A percentile compares a stretch with the other conserved stretches of the same genome.
Evolutionary conservation across 1,140 invertebrate genomes (phyloP).

Genomic region (Ceratina japonica): DNA sequence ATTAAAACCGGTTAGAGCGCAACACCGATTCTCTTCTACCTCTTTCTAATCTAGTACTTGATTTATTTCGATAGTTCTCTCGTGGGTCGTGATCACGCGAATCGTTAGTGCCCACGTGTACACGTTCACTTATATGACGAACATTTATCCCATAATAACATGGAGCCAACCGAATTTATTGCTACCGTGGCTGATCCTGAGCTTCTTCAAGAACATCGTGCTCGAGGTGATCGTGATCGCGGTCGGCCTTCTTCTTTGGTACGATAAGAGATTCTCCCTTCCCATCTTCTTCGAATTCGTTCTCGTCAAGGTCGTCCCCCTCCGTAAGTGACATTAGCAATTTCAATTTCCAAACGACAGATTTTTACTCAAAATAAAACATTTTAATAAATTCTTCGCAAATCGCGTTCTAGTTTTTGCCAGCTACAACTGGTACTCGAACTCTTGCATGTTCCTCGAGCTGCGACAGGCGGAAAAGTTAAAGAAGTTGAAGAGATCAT

Average conservation of each 20-base stretch:
- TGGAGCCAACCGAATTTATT: conserved; percentile 58
- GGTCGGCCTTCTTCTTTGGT: conserved; percentile 55
- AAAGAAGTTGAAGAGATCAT: background rate
- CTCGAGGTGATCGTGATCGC: conserved; percentile 58
- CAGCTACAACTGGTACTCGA: conserved; percentile 61
- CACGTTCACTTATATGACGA: conserved; percentile 57
- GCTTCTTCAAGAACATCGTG: conserved; percentile 63
- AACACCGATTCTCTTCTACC: too few relatives aligned
- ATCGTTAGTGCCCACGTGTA: conserved; percentile 60
- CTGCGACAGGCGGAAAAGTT: conserved; percentile 34
- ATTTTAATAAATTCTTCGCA: background rate
- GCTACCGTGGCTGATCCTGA: conserved; percentile 66
- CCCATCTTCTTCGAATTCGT: conserved; percentile 59
- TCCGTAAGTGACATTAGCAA: conserved; percentile 56
- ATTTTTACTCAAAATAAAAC: background rate
- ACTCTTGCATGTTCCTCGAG: conserved; percentile 53
- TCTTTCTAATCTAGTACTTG: background rate
- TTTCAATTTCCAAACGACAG: background rate
- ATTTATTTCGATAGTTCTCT: conserved; percentile 54
- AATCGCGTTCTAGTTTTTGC: conserved; percentile 47
- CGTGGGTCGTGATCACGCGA: conserved; percentile 60
- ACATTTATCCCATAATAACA: conserved; percentile 67
- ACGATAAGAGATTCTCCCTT: conserved; percentile 44
- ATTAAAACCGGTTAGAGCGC: conserved; percentile 50
- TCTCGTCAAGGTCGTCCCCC: conserved; percentile 52